These are phyloP conservation scores for Sminthurinus aureus DNA, from an alignment of 2,888 invertebrate genomes.

Conservation along the genomic window DNA sequence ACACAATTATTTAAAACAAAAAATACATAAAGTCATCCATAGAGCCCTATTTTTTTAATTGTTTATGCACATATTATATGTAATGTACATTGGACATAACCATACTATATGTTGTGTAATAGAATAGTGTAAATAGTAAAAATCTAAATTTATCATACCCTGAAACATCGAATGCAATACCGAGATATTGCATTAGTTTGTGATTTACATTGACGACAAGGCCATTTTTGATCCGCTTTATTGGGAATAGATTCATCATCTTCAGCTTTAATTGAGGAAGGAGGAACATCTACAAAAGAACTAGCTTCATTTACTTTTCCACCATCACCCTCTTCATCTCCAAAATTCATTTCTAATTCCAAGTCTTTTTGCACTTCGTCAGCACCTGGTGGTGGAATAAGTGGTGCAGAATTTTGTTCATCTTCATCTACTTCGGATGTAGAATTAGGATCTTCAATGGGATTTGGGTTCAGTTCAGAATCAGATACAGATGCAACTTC, in stretches of 20 bases:
- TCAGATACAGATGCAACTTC: slow-evolving; percentile 50
- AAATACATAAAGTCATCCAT: neutral
- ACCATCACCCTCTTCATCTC: slow-evolving; percentile 25
- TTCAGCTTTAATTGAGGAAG: neutral
- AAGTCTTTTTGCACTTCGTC: neutral
- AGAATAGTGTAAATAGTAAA: neutral
- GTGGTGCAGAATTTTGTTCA: slow-evolving; percentile 23
- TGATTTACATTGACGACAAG: slow-evolving; percentile 51
- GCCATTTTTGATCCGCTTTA: slow-evolving; percentile 46
- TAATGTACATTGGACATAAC: neutral
- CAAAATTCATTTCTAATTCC: slow-evolving; percentile 27
- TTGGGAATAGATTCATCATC: slow-evolving; percentile 11
- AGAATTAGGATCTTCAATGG: slow-evolving; percentile 54
- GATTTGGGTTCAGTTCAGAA: slow-evolving; percentile 50
- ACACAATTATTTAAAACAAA: neutral
- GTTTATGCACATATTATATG: neutral
- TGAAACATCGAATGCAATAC: slow-evolving; percentile 54
- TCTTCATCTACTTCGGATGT: slow-evolving; percentile 45
- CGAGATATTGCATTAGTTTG: slow-evolving; percentile 44
- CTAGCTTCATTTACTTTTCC: too few relatives aligned
- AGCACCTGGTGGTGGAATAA: too few relatives aligned
- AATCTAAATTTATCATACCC: slow-evolving; percentile 37
- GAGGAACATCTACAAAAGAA: neutral
- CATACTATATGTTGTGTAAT: neutral
- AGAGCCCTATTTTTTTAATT: too few relatives aligned